Conservation (phyloP, 92 coral and sea anemone species). For the Epizoanthus illoricatus region DNA sequence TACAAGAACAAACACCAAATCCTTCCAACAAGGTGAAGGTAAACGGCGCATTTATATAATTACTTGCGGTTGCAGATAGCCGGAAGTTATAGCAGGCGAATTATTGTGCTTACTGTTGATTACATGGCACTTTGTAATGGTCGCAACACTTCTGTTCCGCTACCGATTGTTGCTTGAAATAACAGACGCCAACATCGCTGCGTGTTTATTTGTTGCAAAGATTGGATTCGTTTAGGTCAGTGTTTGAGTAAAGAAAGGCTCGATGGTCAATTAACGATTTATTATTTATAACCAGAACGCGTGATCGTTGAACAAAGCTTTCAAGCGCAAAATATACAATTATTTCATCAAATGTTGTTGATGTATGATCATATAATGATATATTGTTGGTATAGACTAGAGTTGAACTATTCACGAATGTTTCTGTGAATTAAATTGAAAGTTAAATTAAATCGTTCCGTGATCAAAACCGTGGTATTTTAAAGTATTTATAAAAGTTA, state of each 20-base stretch:
- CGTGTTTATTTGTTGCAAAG: background rate
- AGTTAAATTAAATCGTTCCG: too few relatives aligned
- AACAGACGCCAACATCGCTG: background rate
- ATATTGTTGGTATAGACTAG: too few relatives aligned
- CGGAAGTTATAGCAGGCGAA: background rate
- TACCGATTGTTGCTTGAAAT: too few relatives aligned
- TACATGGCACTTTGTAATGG: background rate
- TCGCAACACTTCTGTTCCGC: background rate
- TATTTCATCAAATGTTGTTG: background rate
- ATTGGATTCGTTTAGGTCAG: background rate
- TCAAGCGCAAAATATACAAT: background rate
- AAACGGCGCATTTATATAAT: background rate
- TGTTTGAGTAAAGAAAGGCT: background rate
- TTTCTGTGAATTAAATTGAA: too few relatives aligned
- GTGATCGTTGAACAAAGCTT: slow-evolving; percentile 13
- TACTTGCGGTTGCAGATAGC: background rate
- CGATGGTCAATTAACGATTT: background rate
- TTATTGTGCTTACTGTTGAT: background rate
- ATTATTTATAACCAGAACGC: slow-evolving; percentile 15
- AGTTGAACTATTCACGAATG: too few relatives aligned
- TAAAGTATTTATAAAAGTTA: too few relatives aligned
- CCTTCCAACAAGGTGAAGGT: slow-evolving; percentile 29
- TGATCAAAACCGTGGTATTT: too few relatives aligned
- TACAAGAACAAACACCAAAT: slow-evolving; percentile 13
- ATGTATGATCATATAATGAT: too few relatives aligned